Evolutionary conservation across 2,888 invertebrate species (phyloP).

Genomic region (Apamea crenata): DNA sequence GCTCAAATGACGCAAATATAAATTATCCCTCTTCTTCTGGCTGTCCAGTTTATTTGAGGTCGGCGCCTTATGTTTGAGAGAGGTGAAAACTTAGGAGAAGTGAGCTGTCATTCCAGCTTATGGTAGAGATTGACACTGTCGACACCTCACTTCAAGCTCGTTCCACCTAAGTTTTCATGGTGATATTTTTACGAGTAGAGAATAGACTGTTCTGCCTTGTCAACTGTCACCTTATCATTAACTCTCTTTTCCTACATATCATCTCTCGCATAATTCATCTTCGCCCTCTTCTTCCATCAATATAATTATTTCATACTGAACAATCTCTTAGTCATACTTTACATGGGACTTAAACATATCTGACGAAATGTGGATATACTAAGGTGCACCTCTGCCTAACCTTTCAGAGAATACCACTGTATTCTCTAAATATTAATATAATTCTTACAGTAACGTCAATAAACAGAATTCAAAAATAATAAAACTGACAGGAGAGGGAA

Average conservation of each 20-base stretch:
- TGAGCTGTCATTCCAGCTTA: not conserved
- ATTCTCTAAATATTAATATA: no score
- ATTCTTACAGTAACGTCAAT: not conserved
- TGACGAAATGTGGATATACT: not conserved
- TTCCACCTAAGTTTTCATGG: no score
- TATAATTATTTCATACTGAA: not conserved
- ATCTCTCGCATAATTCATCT: not conserved
- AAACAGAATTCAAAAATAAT: not conserved
- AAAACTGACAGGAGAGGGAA: not conserved
- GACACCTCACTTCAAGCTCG: not conserved
- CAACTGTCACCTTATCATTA: not conserved
- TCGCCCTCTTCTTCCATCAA: not conserved
- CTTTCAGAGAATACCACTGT: no score
- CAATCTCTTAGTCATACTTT: not conserved
- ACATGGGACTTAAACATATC: not conserved
- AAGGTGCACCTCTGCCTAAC: not conserved
- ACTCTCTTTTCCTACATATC: not conserved
- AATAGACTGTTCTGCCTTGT: not conserved
- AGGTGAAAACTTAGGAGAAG: not conserved
- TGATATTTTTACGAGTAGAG: not conserved
- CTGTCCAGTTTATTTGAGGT: no score
- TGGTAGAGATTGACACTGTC: not conserved
- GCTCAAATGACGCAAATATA: not conserved
- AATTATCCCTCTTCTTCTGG: not conserved
- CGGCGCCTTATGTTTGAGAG: not conserved